Base-by-base conservation (phyloP, 1,140 invertebrate genomes). In the Daktulosphaira vitifoliae region DNA sequence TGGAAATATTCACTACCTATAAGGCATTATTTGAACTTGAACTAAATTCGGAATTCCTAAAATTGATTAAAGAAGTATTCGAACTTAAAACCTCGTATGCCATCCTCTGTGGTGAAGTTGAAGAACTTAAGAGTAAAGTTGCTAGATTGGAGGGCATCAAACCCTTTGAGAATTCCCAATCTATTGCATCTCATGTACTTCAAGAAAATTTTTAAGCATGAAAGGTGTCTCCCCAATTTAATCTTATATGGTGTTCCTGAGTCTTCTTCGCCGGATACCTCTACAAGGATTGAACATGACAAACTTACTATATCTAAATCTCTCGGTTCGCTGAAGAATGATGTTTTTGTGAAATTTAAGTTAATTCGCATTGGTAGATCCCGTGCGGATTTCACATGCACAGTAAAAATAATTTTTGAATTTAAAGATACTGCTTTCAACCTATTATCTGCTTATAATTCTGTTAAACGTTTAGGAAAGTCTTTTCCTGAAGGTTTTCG, bases 331-430 rank as follows among this genome's bases (percentile, higher is more conserved):
- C 23, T 50, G 2, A 23, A 50, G 13, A 46, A 50, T 50, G 48
- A 20, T n/a, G 48, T 50, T 50, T n/a, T 23, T 50, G 48, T 25
- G 11, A 50, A 50, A 15, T 50, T 25, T 26, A 50, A 50, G 22
- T 23, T 25, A 23, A 26, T 50, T 50, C 48, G 23, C 16, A 11
- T 26, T 26, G 20, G 22, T 26, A 50, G 48, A 50, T 25, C 22
- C 5, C 48, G 48, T 15, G 20, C 46, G 3, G 46, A 25, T 49
- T 23, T 49, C 46, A 49, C 11, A 49, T 23, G 22, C 15, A 20
- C 22, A 23, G 6, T 49, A 49, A 49, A 23, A 49, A 49, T 49
- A 13, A 49, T 49, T 49, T 49, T 20, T 25, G 46, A 49, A 23
- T 23, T 13, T 49, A 49, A 49, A n/a, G n/a, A n/a, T n/a, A n/a